Evolutionary conservation across 2,797 vertebrate species (phyloP), one percentile per base, ranked within the genome.

Genomic region (Pogoniulus pusillus): DNA sequence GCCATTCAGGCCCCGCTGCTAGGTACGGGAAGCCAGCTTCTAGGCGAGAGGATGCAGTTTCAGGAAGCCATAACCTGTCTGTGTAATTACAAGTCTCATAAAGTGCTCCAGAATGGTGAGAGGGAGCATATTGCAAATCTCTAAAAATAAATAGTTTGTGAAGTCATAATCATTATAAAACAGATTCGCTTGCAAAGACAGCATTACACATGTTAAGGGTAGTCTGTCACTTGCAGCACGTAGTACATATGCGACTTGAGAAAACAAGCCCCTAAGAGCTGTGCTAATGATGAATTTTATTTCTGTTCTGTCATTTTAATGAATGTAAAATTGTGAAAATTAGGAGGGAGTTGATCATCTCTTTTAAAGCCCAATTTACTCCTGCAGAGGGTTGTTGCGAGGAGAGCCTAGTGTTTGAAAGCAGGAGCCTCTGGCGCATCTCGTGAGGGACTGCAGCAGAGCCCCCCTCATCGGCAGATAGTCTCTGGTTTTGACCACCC

Each of bases 121-220:
- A 92, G 89, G 75, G 76, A 95, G 64, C 91, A 94, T 96, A 95
- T 95, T 96, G 94, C 89, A 64, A 87, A 76, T 89, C 64, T 94
- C 91, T 95, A 93, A 95, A 96, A 95, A 94, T 95, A 94, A 94
- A 78, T 83, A 85, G 77, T 94, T 94, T 92, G 74, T 94, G 92
- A 95, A 93, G 85, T 83, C 83, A 90, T 90, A 84, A 86, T 94
- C 91, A 95, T 87, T 93, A 85, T 93, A 90, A 95, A 94, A 91
- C 91, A 95, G 92, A 92, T 92, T 94, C 93, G 89, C 82, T 95
- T 4, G 68, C 84, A 89, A 87, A 94, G 93, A 83, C 60, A 76
- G 82, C 76, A 91, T 95, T 95, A 91, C 87, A 93, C 87, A 91
- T 89, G 49, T 94, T 95, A 91, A 83, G 91, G 59, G 74, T 93